Evolutionary conservation across 2,888 invertebrate species (phyloP), one percentile per base, ranked within the genome.

Genomic region (Drosophila multiciliata): DNA sequence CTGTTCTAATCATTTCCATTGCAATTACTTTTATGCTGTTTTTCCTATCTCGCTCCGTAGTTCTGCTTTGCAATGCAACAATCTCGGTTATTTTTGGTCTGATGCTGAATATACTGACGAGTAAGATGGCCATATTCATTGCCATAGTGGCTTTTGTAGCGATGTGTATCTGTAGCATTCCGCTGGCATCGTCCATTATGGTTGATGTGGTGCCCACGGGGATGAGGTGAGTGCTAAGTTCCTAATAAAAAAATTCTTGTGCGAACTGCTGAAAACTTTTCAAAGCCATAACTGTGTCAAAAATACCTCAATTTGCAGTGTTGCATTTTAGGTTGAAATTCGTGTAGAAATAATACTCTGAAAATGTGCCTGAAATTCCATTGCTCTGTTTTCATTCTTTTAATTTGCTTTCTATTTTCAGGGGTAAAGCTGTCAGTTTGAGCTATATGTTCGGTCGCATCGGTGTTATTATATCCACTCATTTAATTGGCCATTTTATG

Each of bases 171-270:
- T 42, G 45, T 40, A n/a, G 49, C 26, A n/a, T 75, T 6, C 6
- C 70, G 2, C 5, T 84, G 36, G 3, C 29, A 0, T 0, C 36
- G 0, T 64, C 75, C 2, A 26, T 66, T 5, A 11, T 78, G 1
- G 55, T 69, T 15, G 83, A 85, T 26, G 4, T 69, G 26, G 42
- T 85, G 32, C 84, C 86, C 15, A 86, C 84, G 3, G 35, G 70
- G 20, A 8, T 83, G 7, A 82, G 86, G 84, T 86, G 12, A 72
- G 59, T 3, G 12, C 8, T 2, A 40, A 54, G 12, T 23, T 11
- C 42, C 32, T 20, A 58, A 26, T 26, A 15, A 6, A 35, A 26
- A 36, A 15, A 36, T 15, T 2, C 0, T 17, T 7, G 7, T 7
- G 36, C 7, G 17, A 36, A 36, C 38, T 17, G 8, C 3, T 38